Conservation (phyloP, 1,140 invertebrate species). For the Drosophila athabasca region DNA sequence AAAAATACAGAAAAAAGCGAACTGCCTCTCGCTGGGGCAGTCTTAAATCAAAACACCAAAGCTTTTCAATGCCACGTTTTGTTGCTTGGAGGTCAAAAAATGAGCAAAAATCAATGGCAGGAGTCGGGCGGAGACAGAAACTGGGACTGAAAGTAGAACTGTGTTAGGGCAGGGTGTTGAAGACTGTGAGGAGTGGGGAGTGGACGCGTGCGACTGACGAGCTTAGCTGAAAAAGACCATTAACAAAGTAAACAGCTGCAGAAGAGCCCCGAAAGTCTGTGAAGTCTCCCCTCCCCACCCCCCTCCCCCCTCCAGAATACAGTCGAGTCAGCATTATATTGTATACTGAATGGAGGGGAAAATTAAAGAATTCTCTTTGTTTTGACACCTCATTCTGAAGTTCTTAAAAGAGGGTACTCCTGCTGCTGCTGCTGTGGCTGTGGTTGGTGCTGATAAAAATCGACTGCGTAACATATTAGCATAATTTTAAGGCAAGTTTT, state of each 20-base stretch:
- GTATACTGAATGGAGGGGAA: constrained; percentile 17
- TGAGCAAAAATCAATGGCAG: constrained; percentile 64
- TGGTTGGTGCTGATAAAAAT: constrained; percentile 18
- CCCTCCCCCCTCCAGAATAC: constrained; percentile 32
- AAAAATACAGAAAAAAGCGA: constrained; percentile 23
- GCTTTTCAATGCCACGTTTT: constrained; percentile 57
- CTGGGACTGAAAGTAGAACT: background rate
- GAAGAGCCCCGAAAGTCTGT: constrained; percentile 46
- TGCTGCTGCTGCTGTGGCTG: constrained; percentile 4
- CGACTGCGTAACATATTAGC: constrained; percentile 30
- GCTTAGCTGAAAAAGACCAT: constrained; percentile 80
- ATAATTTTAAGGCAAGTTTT: constrained; percentile 43
- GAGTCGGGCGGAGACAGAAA: background rate
- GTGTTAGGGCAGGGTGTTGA: too few relatives aligned
- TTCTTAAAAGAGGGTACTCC: background rate
- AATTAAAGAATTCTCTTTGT: constrained; percentile 71
- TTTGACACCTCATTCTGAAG: constrained; percentile 54
- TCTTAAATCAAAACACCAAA: constrained; percentile 68
- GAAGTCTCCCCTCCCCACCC: constrained; percentile 18
- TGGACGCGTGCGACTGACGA: constrained; percentile 55
- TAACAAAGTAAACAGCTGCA: constrained; percentile 81
- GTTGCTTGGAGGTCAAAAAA: constrained; percentile 67
- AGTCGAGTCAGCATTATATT: constrained; percentile 59
- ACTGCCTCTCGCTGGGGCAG: constrained; percentile 27
- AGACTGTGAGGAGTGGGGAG: background rate